Percentiles rank a stretch among this genome's conserved stretches.
Conservation (phyloP, 2,113 vertebrate genomes). For the Sturnus vulgaris region DNA sequence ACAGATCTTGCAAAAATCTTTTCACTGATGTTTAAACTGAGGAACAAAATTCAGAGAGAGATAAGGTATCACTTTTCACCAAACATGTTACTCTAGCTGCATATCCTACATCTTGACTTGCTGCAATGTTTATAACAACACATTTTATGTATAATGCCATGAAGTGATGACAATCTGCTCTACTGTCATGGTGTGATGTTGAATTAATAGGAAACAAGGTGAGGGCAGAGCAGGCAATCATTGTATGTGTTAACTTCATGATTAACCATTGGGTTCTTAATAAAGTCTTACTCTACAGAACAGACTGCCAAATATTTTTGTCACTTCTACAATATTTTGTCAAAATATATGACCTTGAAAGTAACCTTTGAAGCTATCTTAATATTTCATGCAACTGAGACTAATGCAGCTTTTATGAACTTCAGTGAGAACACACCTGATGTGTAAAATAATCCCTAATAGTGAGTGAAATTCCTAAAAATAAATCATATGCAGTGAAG, state of each 20-base stretch:
- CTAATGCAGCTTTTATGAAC: conserved; percentile 30
- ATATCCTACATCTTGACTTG: conserved; percentile 57
- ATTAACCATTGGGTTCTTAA: conserved; percentile 63
- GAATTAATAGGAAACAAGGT: conserved; percentile 65
- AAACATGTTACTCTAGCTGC: conserved; percentile 47
- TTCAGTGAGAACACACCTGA: conserved; percentile 39
- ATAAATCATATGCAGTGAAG: neutral
- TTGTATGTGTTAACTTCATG: conserved; percentile 57
- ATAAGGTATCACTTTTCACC: conserved; percentile 51
- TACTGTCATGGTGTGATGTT: conserved; percentile 54
- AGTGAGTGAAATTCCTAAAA: neutral
- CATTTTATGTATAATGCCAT: conserved; percentile 53
- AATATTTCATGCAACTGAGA: conserved; percentile 24
- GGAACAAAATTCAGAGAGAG: conserved; percentile 35
- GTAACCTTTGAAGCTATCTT: conserved; percentile 48
- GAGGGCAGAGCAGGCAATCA: conserved; percentile 64
- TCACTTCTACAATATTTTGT: conserved; percentile 60
- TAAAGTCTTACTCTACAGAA: conserved; percentile 47
- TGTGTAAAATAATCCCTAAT: neutral
- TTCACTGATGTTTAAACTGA: conserved; percentile 46
- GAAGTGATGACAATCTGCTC: conserved; percentile 65
- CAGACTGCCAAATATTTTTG: conserved; percentile 62
- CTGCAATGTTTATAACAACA: conserved; percentile 65
- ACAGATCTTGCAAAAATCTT: conserved; percentile 43
- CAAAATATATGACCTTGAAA: conserved; percentile 52